Evolutionary conservation across 2,888 invertebrate genomes (phyloP), one percentile per base, ranked within the genome.

Genomic region (Calephelis perditalis): DNA sequence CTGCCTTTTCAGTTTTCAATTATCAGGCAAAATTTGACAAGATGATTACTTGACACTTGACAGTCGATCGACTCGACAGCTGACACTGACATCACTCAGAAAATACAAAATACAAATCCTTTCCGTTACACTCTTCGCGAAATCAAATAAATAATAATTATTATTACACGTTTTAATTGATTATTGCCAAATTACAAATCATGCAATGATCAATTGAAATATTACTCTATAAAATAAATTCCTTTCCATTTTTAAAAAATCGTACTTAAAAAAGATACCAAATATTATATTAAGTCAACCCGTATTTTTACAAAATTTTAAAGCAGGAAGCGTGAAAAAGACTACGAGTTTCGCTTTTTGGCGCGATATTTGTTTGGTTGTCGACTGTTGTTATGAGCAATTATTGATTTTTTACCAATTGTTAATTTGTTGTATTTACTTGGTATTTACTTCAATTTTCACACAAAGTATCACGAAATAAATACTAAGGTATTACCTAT

Each of bases 351-450:
- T 26, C 5, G 15, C 5, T 9, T 26, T 56, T 74, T 67, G 76
- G 82, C 81, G 83, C 77, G 77, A 75, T 76, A 77, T 82, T 85
- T 84, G 82, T 84, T 84, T 84, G 77, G 55, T 58, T 36, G 35
- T 35, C 36, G 52, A 54, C n/a, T 66, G 84, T 84, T 73, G 77
- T 75, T 76, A 81, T 62, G 83, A 71, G 57, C 45, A 66, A 61
- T 57, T 82, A 86, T 86, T 76, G 86, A 86, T 86, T 85, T 26
- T 81, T 74, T 62, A 63, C 60, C 56, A 58, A 47, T 58, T 58
- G 52, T 58, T 9, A 56, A 15, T 52, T 10, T 9, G 6, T 8
- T 8, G 40, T 40, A 58, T 49, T 40, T 56, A 46, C 5, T 44
- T 8, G 1, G 40, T 40, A 58, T 49, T 40, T 56, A 46, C 7